Conservation (phyloP, 2,888 invertebrate species). For the Nomada ruficornis region DNA sequence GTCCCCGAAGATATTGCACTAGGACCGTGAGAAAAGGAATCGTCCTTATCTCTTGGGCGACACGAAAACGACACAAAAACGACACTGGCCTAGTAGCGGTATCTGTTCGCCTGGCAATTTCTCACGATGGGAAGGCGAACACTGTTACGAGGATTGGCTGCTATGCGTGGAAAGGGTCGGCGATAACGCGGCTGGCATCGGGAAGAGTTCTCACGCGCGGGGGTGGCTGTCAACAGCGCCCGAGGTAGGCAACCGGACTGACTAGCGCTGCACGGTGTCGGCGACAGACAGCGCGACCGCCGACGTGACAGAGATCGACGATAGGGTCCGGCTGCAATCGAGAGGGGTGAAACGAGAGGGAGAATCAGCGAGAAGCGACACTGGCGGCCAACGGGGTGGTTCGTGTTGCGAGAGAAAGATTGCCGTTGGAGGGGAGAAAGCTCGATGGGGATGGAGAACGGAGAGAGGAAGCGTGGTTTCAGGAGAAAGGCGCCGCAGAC, state of each 20-base stretch:
- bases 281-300: conserved; percentile 67
- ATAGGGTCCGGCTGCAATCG: not conserved
- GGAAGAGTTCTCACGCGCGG: conserved; percentile 45
- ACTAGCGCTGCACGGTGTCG: conserved; percentile 66
- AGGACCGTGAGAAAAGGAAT: not conserved
- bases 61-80: not conserved
- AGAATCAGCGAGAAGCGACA: conserved; percentile 10
- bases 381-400: not conserved
- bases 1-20: not conserved
- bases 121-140: conserved; percentile 34
- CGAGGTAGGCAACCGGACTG: conserved; percentile 78
- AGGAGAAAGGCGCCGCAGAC: not conserved
- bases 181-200: conserved; percentile 37
- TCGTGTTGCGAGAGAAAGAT: conserved; percentile 7
- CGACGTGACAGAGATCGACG: conserved; percentile 31
- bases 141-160: conserved; percentile 1
- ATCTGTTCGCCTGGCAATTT: not conserved
- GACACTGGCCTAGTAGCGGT: not conserved
- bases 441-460: conserved; percentile 10
- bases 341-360: conserved; percentile 22
- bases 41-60: not conserved
- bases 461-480: not conserved
- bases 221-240: conserved; percentile 71
- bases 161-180: conserved; percentile 9
- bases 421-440: conserved; percentile 15